Evolutionary conservation across 2,113 vertebrate genomes (phyloP).

Genomic region (Pseudorhombus dupliciocellatus): DNA sequence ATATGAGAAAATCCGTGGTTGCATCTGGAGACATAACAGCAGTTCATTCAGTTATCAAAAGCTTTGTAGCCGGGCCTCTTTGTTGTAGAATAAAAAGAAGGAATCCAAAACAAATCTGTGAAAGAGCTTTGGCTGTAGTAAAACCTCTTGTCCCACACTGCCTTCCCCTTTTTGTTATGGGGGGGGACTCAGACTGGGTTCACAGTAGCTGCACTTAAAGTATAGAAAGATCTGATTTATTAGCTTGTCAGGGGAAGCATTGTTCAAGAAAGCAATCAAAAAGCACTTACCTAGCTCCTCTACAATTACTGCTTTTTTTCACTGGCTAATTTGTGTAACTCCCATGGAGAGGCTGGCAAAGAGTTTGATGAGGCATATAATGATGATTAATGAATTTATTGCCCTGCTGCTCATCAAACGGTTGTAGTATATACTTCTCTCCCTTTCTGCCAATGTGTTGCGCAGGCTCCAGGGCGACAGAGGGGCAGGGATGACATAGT

Average conservation of each 20-base stretch:
- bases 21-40: constrained; percentile 74
- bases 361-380: constrained; percentile 99
- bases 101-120: constrained; percentile 79
- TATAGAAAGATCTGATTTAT: constrained; percentile 97
- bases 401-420: constrained; percentile 96
- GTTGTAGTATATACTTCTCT: constrained; percentile 88
- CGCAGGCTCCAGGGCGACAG: constrained; percentile 73
- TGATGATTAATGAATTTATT: constrained; percentile 99
- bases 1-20: constrained; percentile 66
- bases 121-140: constrained; percentile 73
- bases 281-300: constrained; percentile 99
- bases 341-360: constrained; percentile 98
- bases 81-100: constrained; percentile 80
- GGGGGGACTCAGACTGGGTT: constrained; percentile 79
- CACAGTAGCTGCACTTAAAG: constrained; percentile 86
- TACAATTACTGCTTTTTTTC: constrained; percentile 98
- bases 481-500: constrained; percentile 80
- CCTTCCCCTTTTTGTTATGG: constrained; percentile 72
- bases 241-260: constrained; percentile 99
- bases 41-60: constrained; percentile 76
- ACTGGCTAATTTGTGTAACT: constrained; percentile 99
- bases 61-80: constrained; percentile 73
- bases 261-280: constrained; percentile 99
- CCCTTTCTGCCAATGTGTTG: constrained; percentile 81
- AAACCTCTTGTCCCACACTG: constrained; percentile 75